Base-by-base conservation (phyloP, 2,113 vertebrate genomes). In the Muntiacus reevesi region DNA sequence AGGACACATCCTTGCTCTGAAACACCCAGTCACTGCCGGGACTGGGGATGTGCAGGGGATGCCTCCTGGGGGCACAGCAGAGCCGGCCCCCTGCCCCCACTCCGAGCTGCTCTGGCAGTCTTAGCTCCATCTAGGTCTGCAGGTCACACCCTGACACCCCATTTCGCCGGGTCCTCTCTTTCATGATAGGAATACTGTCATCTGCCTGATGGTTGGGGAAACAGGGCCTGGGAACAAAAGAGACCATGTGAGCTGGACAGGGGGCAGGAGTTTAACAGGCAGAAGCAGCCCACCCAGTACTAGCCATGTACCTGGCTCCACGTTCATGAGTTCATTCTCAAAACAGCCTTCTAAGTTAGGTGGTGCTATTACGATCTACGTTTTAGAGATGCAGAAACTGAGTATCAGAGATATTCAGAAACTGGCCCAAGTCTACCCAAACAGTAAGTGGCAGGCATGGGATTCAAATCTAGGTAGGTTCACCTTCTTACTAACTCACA, bases 1-100 rank as follows among this genome's bases (percentile, higher is more conserved):
- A 11, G 11, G 13, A 50, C 85, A 28, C 21, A 3, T 1, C 36
- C 59, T 27, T 25, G 14, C 59, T 55, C 87, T 25, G 10, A 30
- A 71, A n/a, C 1, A 11, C 21, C n/a, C 1, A 16, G 43, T n/a
- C 33, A 7, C 40, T 60, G 3, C 10, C 1, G 0, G 28, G 36
- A 27, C 25, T 30, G 45, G 52, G 0, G 4, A 25, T 0, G 25
- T 1, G 6, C 30, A 3, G 82, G 28, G 16, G 40, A 15, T 8
- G 21, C 11, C 19, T 43, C 13, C 33, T 19, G 62, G 23, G 76
- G 57, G 50, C 0, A 11, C 33, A 15, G 87, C 64, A 52, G n/a
- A 43, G 86, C 67, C 1, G 16, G 7, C 21, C 12, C 40, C 33
- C 30, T 25, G 27, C 21, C n/a, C 43, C 67, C 5, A 4, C 55